Conservation (phyloP, 2,888 invertebrate genomes). For the Isotomurus palustris region DNA sequence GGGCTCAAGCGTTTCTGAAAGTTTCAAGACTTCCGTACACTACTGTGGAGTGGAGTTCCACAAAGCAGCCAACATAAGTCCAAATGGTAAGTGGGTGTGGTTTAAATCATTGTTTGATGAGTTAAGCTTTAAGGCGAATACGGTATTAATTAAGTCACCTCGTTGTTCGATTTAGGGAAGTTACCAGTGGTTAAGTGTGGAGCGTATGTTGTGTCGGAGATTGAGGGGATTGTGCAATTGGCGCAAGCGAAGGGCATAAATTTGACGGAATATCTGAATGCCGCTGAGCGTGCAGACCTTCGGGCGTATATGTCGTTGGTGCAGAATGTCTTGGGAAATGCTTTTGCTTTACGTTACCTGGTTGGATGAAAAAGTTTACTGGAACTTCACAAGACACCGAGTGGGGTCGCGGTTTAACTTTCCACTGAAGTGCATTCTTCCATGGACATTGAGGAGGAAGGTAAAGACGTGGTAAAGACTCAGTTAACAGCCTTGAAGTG, state of each 20-base stretch:
- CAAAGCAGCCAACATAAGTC: slow-evolving; percentile 97
- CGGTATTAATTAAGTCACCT: background rate
- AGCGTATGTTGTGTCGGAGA: slow-evolving; percentile 79
- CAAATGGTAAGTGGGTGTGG: slow-evolving; percentile 66
- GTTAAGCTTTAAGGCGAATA: no score
- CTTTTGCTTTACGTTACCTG: slow-evolving; percentile 54
- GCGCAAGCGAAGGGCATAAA: slow-evolving; percentile 59
- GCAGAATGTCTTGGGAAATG: slow-evolving; percentile 80
- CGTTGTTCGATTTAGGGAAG: slow-evolving; percentile 57
- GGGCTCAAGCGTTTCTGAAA: slow-evolving; percentile 86
- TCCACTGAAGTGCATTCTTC: slow-evolving; percentile 80
- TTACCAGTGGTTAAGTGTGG: slow-evolving; percentile 91
- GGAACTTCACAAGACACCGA: slow-evolving; percentile 73
- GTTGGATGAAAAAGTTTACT: slow-evolving; percentile 47
- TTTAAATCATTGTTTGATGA: background rate
- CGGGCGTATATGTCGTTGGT: slow-evolving; percentile 88
- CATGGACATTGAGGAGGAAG: slow-evolving; percentile 66
- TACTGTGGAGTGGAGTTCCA: slow-evolving; percentile 27
- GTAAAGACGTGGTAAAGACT: no score
- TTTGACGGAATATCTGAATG: slow-evolving; percentile 65
- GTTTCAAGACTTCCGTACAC: slow-evolving; percentile 57
- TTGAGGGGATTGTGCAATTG: slow-evolving; percentile 73
- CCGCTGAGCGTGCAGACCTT: slow-evolving; percentile 81
- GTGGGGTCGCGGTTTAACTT: slow-evolving; percentile 89
- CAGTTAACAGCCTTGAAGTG: slow-evolving; percentile 74